Base-by-base conservation (phyloP, 2,888 invertebrate species). In the Ophion obscuratus region DNA sequence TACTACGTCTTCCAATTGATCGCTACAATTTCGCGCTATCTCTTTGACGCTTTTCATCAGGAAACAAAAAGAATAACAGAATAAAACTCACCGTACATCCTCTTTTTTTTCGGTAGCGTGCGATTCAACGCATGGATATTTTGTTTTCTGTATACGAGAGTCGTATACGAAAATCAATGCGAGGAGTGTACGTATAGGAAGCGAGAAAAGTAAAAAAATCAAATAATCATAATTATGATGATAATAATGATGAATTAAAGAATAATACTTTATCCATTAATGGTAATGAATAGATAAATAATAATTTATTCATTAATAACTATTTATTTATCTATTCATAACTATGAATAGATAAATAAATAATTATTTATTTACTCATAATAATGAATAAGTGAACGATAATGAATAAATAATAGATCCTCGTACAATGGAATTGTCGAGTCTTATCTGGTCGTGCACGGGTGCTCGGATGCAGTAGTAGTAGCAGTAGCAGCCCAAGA, bases 391-490 rank as follows among this genome's bases (percentile, higher is more conserved):
- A 6, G 1, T 40, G 1, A 40, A 40, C 9, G 5, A 7, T 40
- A 9, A 40, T 14, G 31, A 64, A 64, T 47, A 27, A 53, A 44
- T 36, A 62, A 57, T 24, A 67, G 68, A 36, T 27, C 47, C 36
- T 74, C 61, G 44, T 70, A 74, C 47, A 36, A 81, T 86, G 81
- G 78, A 27, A 81, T 85, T 83, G 67, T 78, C 81, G 70, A 83
- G 76, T 77, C 62, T 66, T 67, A 59, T 74, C 71, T 76, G 70
- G 66, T 82, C 76, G 82, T 85, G 85, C 82, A 76, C 79, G 76
- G 76, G 85, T 86, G 85, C 85, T 85, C 80, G 85, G 83, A 86
- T 83, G 83, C 83, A 86, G 85, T 83, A 76, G 85, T 83, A 82
- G 71, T 85, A 86, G 85, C 85, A 86, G 85, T 80, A 86, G 85